phyloP scores from a whole-genome alignment of 2,797 vertebrate species.

The Rhabdomys pumilio region DNA sequence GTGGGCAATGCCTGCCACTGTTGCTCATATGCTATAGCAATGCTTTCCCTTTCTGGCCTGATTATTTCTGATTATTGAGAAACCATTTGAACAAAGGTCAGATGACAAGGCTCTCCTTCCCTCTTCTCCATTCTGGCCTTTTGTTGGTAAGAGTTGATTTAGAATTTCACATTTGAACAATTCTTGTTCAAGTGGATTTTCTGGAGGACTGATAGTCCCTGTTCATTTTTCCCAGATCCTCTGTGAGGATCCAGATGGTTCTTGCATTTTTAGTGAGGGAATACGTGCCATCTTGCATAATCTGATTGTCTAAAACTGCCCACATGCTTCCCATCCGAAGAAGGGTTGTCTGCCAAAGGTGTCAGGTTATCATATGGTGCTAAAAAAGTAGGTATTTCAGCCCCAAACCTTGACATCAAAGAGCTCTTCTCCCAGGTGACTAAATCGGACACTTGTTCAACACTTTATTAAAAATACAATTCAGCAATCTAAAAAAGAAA shows the following conservation, averaged over 20 bases:
- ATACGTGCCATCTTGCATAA: conserved; percentile 60
- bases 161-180: conserved; percentile 65
- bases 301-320: conserved; percentile 60
- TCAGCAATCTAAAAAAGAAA: conserved; percentile 78
- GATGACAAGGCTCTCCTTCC: neutral
- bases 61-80: conserved; percentile 25
- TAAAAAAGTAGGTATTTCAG: conserved; percentile 69
- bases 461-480: conserved; percentile 77
- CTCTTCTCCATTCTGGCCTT: conserved; percentile 58
- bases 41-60: neutral
- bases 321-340: conserved; percentile 59
- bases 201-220: conserved; percentile 67
- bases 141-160: conserved; percentile 55
- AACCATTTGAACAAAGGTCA: neutral
- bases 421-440: conserved; percentile 60
- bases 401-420: conserved; percentile 53
- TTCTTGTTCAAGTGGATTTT: conserved; percentile 67
- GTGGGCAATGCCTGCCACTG: neutral
- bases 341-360: conserved; percentile 67
- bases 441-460: conserved; percentile 69
- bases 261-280: conserved; percentile 70
- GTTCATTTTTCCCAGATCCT: conserved; percentile 68
- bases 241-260: conserved; percentile 76
- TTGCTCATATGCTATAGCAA: neutral
- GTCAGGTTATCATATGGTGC: conserved; percentile 43